Evolutionary conservation across 1,140 invertebrate species (phyloP).

Genomic region (Trichoplusia ni): DNA sequence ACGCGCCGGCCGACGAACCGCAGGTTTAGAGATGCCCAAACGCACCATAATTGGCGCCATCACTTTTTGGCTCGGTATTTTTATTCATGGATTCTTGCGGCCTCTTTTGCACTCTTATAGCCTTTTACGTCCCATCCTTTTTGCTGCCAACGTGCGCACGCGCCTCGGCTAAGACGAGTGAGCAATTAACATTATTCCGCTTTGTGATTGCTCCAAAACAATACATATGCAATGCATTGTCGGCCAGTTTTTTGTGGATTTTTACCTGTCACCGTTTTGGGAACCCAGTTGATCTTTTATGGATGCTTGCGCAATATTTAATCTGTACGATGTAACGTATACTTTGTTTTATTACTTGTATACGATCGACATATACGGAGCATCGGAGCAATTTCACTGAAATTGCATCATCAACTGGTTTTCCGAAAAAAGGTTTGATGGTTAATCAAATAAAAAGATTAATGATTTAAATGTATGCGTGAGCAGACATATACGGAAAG

Average conservation of each 20-base stretch:
- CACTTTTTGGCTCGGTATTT: constrained; percentile 54
- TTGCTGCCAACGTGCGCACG: constrained; percentile 45
- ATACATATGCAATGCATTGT: constrained; percentile 13
- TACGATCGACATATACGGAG: background rate
- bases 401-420: constrained; percentile 28
- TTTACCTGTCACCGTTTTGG: constrained; percentile 19
- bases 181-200: constrained; percentile 58
- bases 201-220: constrained; percentile 17
- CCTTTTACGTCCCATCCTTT: constrained; percentile 45
- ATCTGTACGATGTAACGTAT: constrained; percentile 12
- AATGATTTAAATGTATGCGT: too few species aligned
- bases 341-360: constrained; percentile 18
- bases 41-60: constrained; percentile 52
- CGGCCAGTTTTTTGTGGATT: constrained; percentile 15
- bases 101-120: constrained; percentile 39
- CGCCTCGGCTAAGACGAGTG: constrained; percentile 45
- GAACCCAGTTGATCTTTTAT: constrained; percentile 18
- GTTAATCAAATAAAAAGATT: background rate
- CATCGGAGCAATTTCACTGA: constrained; percentile 10
- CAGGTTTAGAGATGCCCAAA: constrained; percentile 43
- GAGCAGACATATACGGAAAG: constrained; percentile 4
- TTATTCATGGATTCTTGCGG: constrained; percentile 60
- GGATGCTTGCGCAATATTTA: constrained; percentile 22
- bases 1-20: constrained; percentile 36
- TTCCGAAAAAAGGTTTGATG: background rate